Evolutionary conservation across 2,888 invertebrate genomes (phyloP), one percentile per base, ranked within the genome.

Genomic region (Tortricodes alternella): DNA sequence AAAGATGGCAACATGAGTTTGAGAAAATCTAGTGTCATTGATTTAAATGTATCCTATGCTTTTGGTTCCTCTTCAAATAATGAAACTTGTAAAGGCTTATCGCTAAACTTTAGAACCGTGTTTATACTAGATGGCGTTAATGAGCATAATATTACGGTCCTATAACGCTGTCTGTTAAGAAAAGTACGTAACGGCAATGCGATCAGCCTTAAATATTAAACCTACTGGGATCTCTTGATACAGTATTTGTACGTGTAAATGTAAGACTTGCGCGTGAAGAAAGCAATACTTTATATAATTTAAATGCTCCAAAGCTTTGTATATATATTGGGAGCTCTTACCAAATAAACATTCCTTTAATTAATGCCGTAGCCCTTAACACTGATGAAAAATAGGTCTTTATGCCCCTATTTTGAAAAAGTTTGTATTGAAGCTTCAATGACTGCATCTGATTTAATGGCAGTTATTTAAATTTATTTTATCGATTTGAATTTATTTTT

Each of bases 231-330:
- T 49, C 48, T 41, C 53, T 27, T n/a, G 18, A 9, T 1, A 9
- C 27, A 48, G 55, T 55, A 49, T 55, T 53, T 19, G n/a, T n/a
- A n/a, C n/a, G n/a, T 15, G 15, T 43, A 55, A 21, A 43, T 9
- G n/a, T 55, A 55, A 55, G 55, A 49, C 35, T 49, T 24, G n/a
- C 43, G 55, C 48, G 48, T 55, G 48, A 55, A 43, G 37, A 37
- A 48, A 55, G 55, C 55, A 55, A 55, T 55, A 55, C 35, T 49
- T 38, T 53, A 41, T 35, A 48, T 53, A 21, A 29, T 27, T 19
- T 49, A 21, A 7, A 37, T 18, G 48, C 48, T 24, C 53, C 27
- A 7, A 3, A 11, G 32, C 11, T 18, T 38, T 53, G 53, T 56
- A 50, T 29, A 56, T 50, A 56, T 23, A 23, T 29, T 27, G 21